Conservation (phyloP, 1,140 invertebrate genomes). For the Archegozetes longisetosus region DNA sequence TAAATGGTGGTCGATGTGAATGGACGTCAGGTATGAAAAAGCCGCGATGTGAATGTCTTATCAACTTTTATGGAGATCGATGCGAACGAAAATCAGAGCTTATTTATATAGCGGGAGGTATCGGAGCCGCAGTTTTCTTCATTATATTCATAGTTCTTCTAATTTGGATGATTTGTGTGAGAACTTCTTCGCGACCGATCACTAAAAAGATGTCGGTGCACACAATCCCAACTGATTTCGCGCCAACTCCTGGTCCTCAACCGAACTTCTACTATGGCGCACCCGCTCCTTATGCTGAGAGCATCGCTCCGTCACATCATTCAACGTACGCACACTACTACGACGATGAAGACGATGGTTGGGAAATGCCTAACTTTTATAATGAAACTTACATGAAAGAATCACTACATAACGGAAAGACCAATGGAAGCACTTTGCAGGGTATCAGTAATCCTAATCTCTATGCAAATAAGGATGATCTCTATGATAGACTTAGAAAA, state of each 20-base stretch:
- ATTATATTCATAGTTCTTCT: conserved; percentile 78
- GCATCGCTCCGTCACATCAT: conserved; percentile 82
- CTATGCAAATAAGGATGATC: conserved; percentile 86
- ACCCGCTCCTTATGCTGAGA: conserved; percentile 76
- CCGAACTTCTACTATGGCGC: conserved; percentile 92
- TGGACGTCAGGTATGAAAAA: conserved; percentile 20
- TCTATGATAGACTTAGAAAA: conserved; percentile 83
- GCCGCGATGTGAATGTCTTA: conserved; percentile 68
- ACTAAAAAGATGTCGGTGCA: conserved; percentile 17
- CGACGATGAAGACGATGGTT: conserved; percentile 81
- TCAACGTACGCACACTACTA: conserved; percentile 91
- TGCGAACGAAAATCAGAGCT: conserved; percentile 82
- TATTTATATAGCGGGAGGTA: conserved; percentile 81
- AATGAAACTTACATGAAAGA: conserved; percentile 91
- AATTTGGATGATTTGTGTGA: conserved; percentile 90
- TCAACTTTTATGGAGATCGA: conserved; percentile 77
- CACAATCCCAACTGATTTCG: conserved; percentile 13
- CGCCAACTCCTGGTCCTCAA: conserved; percentile 41
- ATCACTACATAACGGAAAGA: conserved; percentile 32
- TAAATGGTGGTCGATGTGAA: conserved; percentile 77
- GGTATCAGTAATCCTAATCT: conserved; percentile 60
- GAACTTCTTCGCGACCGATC: conserved; percentile 3
- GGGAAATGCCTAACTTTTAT: conserved; percentile 95
- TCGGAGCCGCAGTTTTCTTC: conserved; percentile 73
- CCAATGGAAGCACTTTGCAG: conserved; percentile 32